Conservation (phyloP, 1,140 invertebrate species). For the Conus ventricosus region DNA sequence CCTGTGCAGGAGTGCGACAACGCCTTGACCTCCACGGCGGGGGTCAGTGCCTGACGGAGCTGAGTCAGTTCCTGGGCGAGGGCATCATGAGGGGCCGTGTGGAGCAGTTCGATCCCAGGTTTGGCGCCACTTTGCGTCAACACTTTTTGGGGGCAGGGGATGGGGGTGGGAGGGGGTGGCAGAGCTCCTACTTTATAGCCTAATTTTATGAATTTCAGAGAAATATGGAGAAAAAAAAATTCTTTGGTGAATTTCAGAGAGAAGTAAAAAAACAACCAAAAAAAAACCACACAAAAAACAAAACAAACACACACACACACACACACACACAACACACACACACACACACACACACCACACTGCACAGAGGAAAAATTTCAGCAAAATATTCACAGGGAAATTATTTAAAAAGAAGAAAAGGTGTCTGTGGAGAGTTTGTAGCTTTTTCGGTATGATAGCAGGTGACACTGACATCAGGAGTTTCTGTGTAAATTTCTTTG, state of each 20-base stretch:
- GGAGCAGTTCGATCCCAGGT: conserved; percentile 77
- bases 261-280: too few relatives aligned
- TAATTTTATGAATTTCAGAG: background rate
- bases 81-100: conserved; percentile 77
- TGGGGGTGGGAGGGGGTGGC: background rate
- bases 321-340: too few relatives aligned
- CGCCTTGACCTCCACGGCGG: conserved; percentile 77
- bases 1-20: conserved; percentile 78
- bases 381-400: too few relatives aligned
- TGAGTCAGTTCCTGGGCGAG: conserved; percentile 76
- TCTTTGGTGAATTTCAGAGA: background rate
- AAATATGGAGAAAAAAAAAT: background rate
- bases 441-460: too few relatives aligned
- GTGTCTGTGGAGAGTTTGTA: too few relatives aligned
- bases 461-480: too few relatives aligned
- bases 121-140: conserved; percentile 29
- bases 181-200: background rate
- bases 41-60: conserved; percentile 76
- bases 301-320: too few relatives aligned
- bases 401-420: too few relatives aligned
- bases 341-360: too few relatives aligned
- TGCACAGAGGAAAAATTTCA: too few relatives aligned
- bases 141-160: background rate
- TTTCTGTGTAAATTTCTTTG: too few relatives aligned
- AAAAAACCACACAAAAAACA: too few relatives aligned